These are phyloP conservation scores for Celastrina argiolus DNA, from an alignment of 2,888 invertebrate species.

Conservation along the genomic window DNA sequence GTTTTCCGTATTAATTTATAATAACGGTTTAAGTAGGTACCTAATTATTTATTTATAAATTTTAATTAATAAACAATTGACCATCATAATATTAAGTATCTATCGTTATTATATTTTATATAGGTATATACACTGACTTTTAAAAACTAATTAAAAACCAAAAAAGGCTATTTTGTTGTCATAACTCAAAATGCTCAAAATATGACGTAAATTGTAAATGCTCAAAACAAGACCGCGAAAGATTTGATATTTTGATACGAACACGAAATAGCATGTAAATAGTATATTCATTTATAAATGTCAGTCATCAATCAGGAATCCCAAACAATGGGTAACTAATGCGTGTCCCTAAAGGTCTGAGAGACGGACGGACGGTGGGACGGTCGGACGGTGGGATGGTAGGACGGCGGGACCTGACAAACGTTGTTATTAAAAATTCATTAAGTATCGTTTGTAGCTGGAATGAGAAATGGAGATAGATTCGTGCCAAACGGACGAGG, in stretches of 20 bases:
- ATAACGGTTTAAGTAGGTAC: too few species aligned
- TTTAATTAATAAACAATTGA: too few species aligned
- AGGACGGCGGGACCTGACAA: conserved; percentile 5
- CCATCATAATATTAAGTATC: too few species aligned
- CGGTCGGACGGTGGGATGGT: background rate
- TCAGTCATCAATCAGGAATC: conserved; percentile 12
- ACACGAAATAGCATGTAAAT: conserved; percentile 1
- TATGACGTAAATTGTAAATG: background rate
- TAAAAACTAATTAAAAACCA: too few species aligned
- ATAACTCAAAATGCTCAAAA: background rate
- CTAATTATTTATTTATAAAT: too few species aligned
- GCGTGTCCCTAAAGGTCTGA: background rate
- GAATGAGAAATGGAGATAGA: conserved; percentile 13
- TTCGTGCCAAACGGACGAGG: background rate
- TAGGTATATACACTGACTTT: too few species aligned
- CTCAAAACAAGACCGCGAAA: background rate
- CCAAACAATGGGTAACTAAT: conserved; percentile 20
- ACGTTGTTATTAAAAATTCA: conserved; percentile 22
- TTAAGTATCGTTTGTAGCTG: conserved; percentile 18
- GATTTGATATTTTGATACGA: background rate
- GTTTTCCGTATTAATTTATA: too few species aligned
- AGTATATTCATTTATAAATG: conserved; percentile 2
- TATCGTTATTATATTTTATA: too few species aligned
- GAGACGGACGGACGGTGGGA: background rate
- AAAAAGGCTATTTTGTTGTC: too few species aligned